Evolutionary conservation across 2,797 vertebrate genomes (phyloP).

Genomic region (Rhinophrynus dorsalis): DNA sequence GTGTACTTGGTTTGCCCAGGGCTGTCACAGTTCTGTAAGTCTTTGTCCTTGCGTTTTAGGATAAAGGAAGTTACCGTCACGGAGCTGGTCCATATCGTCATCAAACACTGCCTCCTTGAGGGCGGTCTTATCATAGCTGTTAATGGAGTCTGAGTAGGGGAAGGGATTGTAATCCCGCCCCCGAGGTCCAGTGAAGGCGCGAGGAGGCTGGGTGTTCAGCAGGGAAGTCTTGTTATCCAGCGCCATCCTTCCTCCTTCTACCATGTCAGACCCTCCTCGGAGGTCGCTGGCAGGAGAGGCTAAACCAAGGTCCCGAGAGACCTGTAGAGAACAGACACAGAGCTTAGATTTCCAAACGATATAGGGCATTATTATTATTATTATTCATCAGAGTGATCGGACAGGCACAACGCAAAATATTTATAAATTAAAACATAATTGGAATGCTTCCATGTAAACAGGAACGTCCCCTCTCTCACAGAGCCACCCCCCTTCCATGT

Average conservation of each 20-base stretch:
- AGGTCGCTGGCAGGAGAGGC: conserved; percentile 79
- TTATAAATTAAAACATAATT: too few relatives aligned
- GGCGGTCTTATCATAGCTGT: conserved; percentile 90
- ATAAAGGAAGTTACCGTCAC: conserved; percentile 94
- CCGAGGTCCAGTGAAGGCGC: conserved; percentile 85
- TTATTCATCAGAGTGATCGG: too few relatives aligned
- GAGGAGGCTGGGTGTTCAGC: conserved; percentile 91
- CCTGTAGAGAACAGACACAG: conserved; percentile 60
- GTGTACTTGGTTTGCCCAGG: too few relatives aligned
- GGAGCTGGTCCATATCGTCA: conserved; percentile 95
- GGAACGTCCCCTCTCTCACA: too few relatives aligned
- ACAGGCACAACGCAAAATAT: too few relatives aligned
- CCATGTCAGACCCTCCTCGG: conserved; percentile 78
- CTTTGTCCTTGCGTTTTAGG: too few relatives aligned
- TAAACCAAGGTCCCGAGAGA: conserved; percentile 81
- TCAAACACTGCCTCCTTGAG: conserved; percentile 97
- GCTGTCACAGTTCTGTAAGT: too few relatives aligned
- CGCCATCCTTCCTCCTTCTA: conserved; percentile 89
- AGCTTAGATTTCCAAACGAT: too few relatives aligned
- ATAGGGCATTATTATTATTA: too few relatives aligned
- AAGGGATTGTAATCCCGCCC: conserved; percentile 88
- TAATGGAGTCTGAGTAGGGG: conserved; percentile 86
- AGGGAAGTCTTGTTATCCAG: conserved; percentile 97
- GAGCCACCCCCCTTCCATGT: too few relatives aligned
- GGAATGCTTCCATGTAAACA: too few relatives aligned